Evolutionary conservation across 2,797 vertebrate genomes (phyloP).

Genomic region (Tapirus indicus): DNA sequence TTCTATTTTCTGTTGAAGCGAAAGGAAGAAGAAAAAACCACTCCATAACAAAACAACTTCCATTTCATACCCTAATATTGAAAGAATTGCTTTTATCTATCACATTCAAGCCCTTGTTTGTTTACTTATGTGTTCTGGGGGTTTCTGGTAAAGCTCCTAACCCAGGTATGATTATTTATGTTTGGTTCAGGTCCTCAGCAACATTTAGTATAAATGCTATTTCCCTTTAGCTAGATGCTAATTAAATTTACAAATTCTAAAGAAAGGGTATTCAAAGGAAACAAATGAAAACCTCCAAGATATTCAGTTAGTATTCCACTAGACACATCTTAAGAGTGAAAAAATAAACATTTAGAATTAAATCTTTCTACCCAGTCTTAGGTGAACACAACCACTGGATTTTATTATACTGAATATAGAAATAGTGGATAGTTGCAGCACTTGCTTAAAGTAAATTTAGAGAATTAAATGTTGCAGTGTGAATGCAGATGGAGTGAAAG

Average conservation of each 20-base stretch:
- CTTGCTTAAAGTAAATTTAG: not conserved
- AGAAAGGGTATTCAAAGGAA: constrained; percentile 1
- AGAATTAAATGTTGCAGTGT: constrained; percentile 22
- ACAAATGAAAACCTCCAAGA: constrained; percentile 9
- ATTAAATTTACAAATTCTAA: constrained; percentile 46
- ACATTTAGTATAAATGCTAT: constrained; percentile 7
- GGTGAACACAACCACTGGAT: not conserved
- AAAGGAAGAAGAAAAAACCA: not conserved
- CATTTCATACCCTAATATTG: not conserved
- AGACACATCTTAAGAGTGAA: not conserved
- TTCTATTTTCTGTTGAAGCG: not conserved
- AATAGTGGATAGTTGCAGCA: not conserved
- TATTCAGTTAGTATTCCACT: constrained; percentile 21
- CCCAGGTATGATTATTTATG: not conserved
- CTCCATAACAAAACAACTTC: not conserved
- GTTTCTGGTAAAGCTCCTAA: not conserved
- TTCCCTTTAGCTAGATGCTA: not conserved
- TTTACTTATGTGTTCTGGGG: not conserved
- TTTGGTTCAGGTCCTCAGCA: not conserved
- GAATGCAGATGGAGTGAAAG: not conserved
- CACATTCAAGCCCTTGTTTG: not conserved
- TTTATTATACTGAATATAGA: constrained; percentile 21
- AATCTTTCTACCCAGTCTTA: not conserved
- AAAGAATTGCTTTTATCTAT: not conserved
- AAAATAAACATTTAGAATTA: constrained; percentile 42